Evolutionary conservation across 2,888 invertebrate genomes (phyloP).

Genomic region (Cacoxenus indagator): DNA sequence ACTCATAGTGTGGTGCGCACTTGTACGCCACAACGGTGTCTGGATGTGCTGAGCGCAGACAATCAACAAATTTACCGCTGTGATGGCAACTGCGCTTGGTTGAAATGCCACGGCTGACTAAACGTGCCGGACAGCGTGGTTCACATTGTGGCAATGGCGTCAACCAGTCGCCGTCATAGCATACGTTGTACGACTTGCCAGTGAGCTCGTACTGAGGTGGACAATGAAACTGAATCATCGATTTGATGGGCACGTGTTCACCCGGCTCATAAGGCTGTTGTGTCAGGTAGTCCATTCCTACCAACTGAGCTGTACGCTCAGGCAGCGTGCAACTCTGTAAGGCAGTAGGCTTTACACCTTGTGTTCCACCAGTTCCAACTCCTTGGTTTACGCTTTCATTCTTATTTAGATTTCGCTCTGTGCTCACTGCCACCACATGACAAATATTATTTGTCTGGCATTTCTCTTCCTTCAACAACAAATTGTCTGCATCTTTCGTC

Average conservation of each 20-base stretch:
- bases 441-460: no score
- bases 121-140: neutral
- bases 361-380: neutral
- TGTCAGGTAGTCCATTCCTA: neutral
- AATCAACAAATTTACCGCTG: neutral
- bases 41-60: neutral
- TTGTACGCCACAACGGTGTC: conserved; percentile 30
- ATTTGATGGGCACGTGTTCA: neutral
- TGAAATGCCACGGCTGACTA: neutral
- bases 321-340: no score
- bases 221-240: neutral
- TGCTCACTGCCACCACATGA: neutral
- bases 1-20: conserved; percentile 40
- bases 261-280: neutral
- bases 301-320: neutral
- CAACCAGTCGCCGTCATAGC: neutral
- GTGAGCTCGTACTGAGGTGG: neutral
- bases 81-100: conserved; percentile 6
- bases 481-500: neutral
- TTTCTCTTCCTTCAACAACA: neutral
- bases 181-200: neutral
- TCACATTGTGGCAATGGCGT: neutral
- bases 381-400: neutral
- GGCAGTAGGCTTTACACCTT: no score
- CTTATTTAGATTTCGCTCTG: neutral